These are phyloP conservation scores for Mellivora capensis DNA, from an alignment of 2,113 vertebrate species.

Conservation along the genomic window DNA sequence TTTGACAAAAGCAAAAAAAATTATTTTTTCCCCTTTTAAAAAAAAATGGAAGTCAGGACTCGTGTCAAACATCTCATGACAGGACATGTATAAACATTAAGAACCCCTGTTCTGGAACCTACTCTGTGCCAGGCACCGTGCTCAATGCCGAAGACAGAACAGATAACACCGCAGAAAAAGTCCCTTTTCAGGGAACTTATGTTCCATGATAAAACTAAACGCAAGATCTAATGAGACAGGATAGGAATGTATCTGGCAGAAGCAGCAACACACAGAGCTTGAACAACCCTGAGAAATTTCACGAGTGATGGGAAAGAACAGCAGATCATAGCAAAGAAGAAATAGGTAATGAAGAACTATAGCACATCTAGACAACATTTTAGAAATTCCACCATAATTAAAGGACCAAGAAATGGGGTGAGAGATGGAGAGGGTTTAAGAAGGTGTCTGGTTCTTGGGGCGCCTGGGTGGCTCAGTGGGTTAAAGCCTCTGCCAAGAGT, in stretches of 20 bases:
- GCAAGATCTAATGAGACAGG: background rate
- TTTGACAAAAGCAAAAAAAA: background rate
- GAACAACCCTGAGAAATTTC: background rate
- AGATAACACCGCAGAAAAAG: background rate
- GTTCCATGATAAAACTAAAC: background rate
- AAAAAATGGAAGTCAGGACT: background rate
- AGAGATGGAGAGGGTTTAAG: background rate
- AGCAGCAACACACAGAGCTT: background rate
- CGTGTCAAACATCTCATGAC: background rate
- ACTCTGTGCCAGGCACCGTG: too few relatives aligned
- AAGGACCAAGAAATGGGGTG: background rate
- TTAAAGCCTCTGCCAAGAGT: background rate
- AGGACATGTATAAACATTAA: background rate
- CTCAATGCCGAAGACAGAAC: background rate
- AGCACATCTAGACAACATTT: background rate
- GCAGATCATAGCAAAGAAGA: background rate
- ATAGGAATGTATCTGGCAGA: background rate
- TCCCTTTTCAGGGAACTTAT: background rate
- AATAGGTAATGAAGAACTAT: background rate
- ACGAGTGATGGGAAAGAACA: background rate
- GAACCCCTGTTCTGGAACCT: background rate
- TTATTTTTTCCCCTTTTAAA: background rate
- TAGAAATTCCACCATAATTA: background rate
- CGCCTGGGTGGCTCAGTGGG: too few relatives aligned
- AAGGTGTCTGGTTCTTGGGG: background rate